Percentiles rank a stretch among this genome's conserved stretches.
Evolutionary conservation across 2,888 invertebrate genomes (phyloP).

Genomic region (Lasius fuliginosus): DNA sequence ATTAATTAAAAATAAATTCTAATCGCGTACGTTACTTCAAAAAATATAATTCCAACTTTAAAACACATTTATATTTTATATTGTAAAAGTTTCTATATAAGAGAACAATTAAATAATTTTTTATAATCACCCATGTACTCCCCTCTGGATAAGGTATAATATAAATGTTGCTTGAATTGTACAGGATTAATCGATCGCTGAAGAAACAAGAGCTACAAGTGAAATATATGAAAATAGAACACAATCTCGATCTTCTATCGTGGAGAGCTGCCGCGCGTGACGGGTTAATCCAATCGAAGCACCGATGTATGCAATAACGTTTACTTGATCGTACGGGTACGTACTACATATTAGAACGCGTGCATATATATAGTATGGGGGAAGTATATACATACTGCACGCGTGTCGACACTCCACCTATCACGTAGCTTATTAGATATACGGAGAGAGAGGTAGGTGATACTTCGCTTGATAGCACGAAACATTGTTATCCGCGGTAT

Average conservation of each 20-base stretch:
- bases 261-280: conserved; percentile 11
- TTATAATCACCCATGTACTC: not conserved
- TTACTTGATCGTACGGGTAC: conserved; percentile 23
- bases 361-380: not conserved
- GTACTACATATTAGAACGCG: conserved; percentile 15
- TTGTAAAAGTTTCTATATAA: not conserved
- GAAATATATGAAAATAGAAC: not conserved
- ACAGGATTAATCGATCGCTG: not conserved
- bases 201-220: not conserved
- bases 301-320: conserved; percentile 47
- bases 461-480: conserved; percentile 28
- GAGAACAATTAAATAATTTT: not conserved
- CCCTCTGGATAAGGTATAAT: not conserved
- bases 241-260: conserved; percentile 1
- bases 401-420: conserved; percentile 37
- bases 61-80: not conserved
- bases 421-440: conserved; percentile 26
- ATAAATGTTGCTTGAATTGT: not conserved
- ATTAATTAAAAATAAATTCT: not conserved
- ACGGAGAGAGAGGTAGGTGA: conserved; percentile 1
- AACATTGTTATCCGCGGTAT: conserved; percentile 37
- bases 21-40: not conserved
- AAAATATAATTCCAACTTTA: not conserved
- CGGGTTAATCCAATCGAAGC: conserved; percentile 38
- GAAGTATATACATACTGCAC: not conserved